Conservation (phyloP, 2,797 vertebrate genomes). For the Leuciscus waleckii region DNA sequence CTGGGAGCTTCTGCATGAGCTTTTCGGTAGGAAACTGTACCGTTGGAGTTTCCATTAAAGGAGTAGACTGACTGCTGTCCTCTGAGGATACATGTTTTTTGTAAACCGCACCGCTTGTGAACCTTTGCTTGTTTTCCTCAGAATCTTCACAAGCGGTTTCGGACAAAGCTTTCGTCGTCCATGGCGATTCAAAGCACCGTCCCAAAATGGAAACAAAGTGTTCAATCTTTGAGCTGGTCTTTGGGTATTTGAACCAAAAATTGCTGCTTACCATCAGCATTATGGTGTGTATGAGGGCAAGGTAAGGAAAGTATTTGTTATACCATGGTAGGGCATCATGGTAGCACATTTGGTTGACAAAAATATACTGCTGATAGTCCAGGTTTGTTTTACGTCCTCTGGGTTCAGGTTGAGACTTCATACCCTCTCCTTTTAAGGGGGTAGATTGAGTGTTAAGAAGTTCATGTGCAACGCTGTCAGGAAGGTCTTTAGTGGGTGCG, state of each 20-base stretch:
- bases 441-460: conserved; percentile 64
- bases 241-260: conserved; percentile 99
- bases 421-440: conserved; percentile 43
- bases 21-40: conserved; percentile 92
- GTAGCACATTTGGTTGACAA: conserved; percentile 99
- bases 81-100: conserved; percentile 89
- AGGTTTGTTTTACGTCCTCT: conserved; percentile 90
- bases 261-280: conserved; percentile 99
- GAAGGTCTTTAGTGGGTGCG: conserved; percentile 72
- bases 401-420: conserved; percentile 75
- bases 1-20: conserved; percentile 89
- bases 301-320: conserved; percentile 98
- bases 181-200: conserved; percentile 97
- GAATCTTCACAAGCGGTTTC: conserved; percentile 98
- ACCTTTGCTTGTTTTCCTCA: conserved; percentile 94
- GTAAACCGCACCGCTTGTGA: conserved; percentile 84
- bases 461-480: conserved; percentile 64
- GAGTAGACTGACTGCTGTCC: conserved; percentile 86
- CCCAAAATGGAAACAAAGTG: conserved; percentile 98
- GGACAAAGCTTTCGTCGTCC: conserved; percentile 98
- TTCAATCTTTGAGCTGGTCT: conserved; percentile 98
- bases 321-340: conserved; percentile 98
- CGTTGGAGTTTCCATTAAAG: conserved; percentile 87
- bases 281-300: conserved; percentile 95
- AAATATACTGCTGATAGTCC: conserved; percentile 98